phyloP scores from a whole-genome alignment of 2,888 invertebrate species.

The Agriopis leucophaearia region DNA sequence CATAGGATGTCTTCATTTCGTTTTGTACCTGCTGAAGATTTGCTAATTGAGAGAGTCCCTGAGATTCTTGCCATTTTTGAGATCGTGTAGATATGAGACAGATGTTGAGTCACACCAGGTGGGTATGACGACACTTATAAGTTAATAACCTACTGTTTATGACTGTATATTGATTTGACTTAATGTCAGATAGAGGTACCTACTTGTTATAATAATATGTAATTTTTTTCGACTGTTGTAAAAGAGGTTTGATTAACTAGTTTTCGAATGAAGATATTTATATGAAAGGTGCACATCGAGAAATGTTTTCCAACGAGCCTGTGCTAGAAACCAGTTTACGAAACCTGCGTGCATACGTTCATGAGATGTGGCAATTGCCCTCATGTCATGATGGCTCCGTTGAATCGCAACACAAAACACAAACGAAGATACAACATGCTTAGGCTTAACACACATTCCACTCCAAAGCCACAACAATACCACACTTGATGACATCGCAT shows the following conservation, averaged over 20 bases:
- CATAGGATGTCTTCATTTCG: constrained; percentile 35
- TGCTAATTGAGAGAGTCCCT: constrained; percentile 21
- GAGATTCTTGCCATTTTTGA: constrained; percentile 1
- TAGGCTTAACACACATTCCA: constrained; percentile 50
- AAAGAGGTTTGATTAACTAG: not conserved
- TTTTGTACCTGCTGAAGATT: constrained; percentile 33
- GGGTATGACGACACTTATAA: constrained; percentile 24
- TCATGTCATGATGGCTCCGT: constrained; percentile 45
- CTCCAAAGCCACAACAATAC: constrained; percentile 57
- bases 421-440: constrained; percentile 42
- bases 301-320: constrained; percentile 39
- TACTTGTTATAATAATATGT: not conserved
- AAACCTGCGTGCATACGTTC: constrained; percentile 47
- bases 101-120: constrained; percentile 22
- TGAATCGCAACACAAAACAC: constrained; percentile 42
- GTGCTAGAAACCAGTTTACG: constrained; percentile 48
- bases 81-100: constrained; percentile 15
- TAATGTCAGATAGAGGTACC: not conserved
- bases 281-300: constrained; percentile 31
- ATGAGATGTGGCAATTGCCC: constrained; percentile 49
- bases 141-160: constrained; percentile 21
- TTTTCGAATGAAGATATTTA: not conserved
- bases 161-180: not conserved
- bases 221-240: not conserved
- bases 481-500: constrained; percentile 53